phyloP scores from a whole-genome alignment of 2,888 invertebrate species.

The Noctua pronuba region DNA sequence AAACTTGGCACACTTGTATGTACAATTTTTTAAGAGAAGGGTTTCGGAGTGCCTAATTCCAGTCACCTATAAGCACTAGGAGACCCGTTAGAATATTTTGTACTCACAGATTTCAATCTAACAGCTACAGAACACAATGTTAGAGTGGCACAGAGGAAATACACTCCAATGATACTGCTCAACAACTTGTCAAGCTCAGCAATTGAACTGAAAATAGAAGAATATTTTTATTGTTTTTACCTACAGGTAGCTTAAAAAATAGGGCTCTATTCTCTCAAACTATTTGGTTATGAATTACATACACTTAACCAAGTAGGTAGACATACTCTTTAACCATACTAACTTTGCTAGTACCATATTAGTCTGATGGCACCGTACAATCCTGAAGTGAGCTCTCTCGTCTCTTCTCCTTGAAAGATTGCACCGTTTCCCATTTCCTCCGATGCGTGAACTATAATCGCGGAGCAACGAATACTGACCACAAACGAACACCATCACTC shows the following conservation, averaged over 20 bases:
- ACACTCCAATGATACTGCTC: conserved; percentile 79
- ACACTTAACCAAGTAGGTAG: not conserved
- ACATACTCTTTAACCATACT: conserved; percentile 48
- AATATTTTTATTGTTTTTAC: not conserved
- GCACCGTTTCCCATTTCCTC: conserved; percentile 72
- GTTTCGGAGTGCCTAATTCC: not conserved
- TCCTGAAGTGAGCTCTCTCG: conserved; percentile 75
- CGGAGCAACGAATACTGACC: conserved; percentile 79
- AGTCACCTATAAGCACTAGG: not conserved
- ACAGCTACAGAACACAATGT: conserved; percentile 83
- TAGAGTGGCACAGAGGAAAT: conserved; percentile 79
- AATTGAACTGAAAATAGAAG: conserved; percentile 72
- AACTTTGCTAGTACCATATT: conserved; percentile 77
- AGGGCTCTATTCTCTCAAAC: not conserved
- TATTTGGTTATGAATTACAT: not conserved
- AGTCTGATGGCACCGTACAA: conserved; percentile 76
- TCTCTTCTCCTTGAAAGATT: conserved; percentile 71
- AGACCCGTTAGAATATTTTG: not conserved
- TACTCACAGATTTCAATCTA: conserved; percentile 78
- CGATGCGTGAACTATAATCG: conserved; percentile 76
- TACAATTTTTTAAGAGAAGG: not conserved
- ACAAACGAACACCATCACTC: conserved; percentile 82
- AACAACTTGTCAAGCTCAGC: conserved; percentile 73
- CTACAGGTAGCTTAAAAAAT: no score
- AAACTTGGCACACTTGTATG: not conserved